Evolutionary conservation across 1,140 invertebrate genomes (phyloP).

Genomic region (Drosophila lacteicornis): DNA sequence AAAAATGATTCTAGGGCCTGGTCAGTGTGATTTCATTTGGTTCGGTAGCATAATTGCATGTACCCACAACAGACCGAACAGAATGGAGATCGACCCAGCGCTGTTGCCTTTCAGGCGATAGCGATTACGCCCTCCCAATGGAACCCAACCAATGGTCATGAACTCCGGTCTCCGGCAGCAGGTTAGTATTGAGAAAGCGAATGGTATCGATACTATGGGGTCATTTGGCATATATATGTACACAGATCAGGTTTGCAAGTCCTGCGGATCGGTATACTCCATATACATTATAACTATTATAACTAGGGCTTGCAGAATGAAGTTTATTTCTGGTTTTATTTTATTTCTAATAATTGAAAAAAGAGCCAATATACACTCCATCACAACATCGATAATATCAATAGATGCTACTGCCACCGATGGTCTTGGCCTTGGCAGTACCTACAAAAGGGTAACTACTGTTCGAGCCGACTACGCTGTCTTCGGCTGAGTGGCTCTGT

Average conservation of each 20-base stretch:
- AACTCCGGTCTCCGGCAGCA: not conserved
- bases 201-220: not conserved
- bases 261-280: not conserved
- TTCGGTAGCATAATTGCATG: slow-evolving; percentile 77
- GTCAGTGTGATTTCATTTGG: slow-evolving; percentile 67
- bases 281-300: not conserved
- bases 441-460: slow-evolving; percentile 3
- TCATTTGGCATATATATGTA: not conserved
- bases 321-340: too few relatives aligned
- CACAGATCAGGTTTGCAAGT: not conserved
- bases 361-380: too few relatives aligned
- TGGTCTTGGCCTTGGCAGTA: too few relatives aligned
- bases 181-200: not conserved
- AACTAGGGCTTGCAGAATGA: not conserved
- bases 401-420: too few relatives aligned
- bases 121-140: slow-evolving; percentile 13
- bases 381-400: too few relatives aligned
- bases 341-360: too few relatives aligned
- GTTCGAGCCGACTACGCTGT: slow-evolving; percentile 30
- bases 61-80: slow-evolving; percentile 30
- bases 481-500: slow-evolving; percentile 39
- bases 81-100: slow-evolving; percentile 5
- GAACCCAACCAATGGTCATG: slow-evolving; percentile 9
- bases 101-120: slow-evolving; percentile 10
- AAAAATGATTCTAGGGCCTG: slow-evolving; percentile 68